These are phyloP conservation scores for Gambusia holbrooki DNA, from an alignment of 2,113 vertebrate genomes.

Conservation along the genomic window DNA sequence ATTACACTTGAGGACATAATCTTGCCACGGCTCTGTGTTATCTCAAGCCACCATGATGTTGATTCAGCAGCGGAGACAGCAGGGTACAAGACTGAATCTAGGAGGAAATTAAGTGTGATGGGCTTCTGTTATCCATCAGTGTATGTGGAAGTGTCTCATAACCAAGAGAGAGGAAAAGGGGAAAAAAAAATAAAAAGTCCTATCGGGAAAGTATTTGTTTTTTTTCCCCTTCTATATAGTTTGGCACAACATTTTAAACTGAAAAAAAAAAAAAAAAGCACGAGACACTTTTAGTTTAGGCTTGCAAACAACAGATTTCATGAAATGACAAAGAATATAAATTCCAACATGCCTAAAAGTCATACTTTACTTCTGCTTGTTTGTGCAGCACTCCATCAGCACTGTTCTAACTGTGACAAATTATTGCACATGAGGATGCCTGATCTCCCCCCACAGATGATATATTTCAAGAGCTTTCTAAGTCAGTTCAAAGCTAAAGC, in stretches of 20 bases:
- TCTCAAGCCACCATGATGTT: conserved; percentile 59
- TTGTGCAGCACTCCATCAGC: conserved; percentile 22
- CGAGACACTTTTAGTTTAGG: conserved; percentile 31
- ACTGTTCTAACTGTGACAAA: conserved; percentile 35
- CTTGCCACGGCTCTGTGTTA: conserved; percentile 70
- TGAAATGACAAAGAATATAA: conserved; percentile 25
- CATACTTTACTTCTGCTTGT: conserved; percentile 19
- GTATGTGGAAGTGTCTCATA: conserved; percentile 36
- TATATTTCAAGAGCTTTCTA: conserved; percentile 45
- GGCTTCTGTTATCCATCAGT: conserved; percentile 38
- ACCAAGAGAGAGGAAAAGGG: neutral
- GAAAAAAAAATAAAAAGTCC: neutral
- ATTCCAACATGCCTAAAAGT: conserved; percentile 24
- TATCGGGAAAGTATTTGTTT: conserved; percentile 29
- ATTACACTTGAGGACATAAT: conserved; percentile 78
- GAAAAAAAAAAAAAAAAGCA: conserved; percentile 37
- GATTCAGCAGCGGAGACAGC: conserved; percentile 62
- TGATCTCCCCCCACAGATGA: conserved; percentile 46
- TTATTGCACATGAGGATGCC: conserved; percentile 35
- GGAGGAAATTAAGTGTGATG: conserved; percentile 70
- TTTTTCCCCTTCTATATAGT: conserved; percentile 27
- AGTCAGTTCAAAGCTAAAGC: conserved; percentile 26
- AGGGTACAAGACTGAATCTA: conserved; percentile 35
- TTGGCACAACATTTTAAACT: conserved; percentile 35
- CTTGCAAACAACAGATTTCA: conserved; percentile 37